Conservation (phyloP, 2,113 vertebrate species). For the Urocynchramus pylzowi region DNA sequence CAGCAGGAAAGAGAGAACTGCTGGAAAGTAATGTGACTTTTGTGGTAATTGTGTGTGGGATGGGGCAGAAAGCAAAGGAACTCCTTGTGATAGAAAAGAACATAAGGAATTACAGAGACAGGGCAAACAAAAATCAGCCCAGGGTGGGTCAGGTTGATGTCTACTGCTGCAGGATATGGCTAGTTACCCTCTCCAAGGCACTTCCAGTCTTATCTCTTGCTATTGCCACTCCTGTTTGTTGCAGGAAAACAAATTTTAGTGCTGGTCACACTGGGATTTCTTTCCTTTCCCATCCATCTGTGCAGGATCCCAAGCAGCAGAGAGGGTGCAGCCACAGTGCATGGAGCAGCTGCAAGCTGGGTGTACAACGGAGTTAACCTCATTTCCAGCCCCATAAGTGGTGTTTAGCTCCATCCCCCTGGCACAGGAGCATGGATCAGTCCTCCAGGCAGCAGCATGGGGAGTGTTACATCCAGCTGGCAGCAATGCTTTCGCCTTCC, state of each 20-base stretch:
- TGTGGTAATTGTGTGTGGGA: background rate
- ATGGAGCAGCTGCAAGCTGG: background rate
- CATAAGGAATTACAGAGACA: background rate
- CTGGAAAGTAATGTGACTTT: background rate
- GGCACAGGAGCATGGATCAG: background rate
- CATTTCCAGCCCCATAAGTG: background rate
- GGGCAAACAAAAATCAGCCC: background rate
- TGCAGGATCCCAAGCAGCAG: background rate
- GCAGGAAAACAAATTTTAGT: background rate
- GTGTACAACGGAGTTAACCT: background rate
- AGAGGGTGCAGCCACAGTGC: background rate
- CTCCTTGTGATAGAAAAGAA: background rate
- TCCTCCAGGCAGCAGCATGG: background rate
- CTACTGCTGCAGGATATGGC: background rate
- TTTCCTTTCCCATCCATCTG: background rate
- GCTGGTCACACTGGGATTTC: background rate
- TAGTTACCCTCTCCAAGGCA: background rate
- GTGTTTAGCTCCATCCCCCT: background rate
- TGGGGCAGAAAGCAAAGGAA: background rate
- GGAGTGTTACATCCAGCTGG: background rate
- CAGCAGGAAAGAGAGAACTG: background rate
- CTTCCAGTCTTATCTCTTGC: background rate
- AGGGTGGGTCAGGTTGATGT: background rate
- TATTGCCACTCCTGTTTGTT: background rate
- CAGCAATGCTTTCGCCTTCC: background rate